Base-by-base conservation (phyloP, 2,888 invertebrate species). In the Microctonus hyperodae region DNA sequence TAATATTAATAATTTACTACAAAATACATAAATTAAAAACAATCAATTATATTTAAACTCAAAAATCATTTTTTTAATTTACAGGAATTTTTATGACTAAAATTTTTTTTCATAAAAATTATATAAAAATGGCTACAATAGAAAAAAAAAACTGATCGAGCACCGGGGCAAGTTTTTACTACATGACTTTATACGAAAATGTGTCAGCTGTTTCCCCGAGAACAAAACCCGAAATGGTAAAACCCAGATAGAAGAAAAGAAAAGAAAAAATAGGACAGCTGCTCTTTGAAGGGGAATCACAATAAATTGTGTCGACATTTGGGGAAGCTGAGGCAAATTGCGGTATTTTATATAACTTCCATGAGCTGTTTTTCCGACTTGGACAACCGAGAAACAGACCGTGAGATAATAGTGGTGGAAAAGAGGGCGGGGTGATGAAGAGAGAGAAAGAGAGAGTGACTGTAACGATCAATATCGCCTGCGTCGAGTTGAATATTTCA, bases 161-260 rank as follows among this genome's bases (percentile, higher is more conserved):
- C n/a, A n/a, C n/a, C n/a, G n/a, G n/a, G n/a, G n/a, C n/a, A n/a
- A n/a, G n/a, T n/a, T n/a, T n/a, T n/a, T n/a, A n/a, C n/a, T n/a
- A n/a, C n/a, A n/a, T n/a, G n/a, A 10, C 16, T 16, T n/a, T 16
- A 20, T 44, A 44, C 16, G 16, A 44, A 16, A 44, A 44, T 44
- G 44, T 44, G 44, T 44, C 44, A 44, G 44, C 57, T 64, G 60
- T 68, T 48, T 23, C 20, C 16, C 28, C 22, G 44, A 60, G 53
- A 58, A 65, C 69, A 69, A 23, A 28, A 20, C 48, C 51, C 50
- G 56, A 57, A 56, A 67, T 22, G 6, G 28, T 50, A 48, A 33
- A 28, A 55, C 59, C 60, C 65, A 58, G 70, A 57, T 67, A 62
- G 70, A 69, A 58, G 56, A 66, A 67, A 50, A 13, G 11, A 7